Conservation (phyloP, 2,888 invertebrate species). For the Alviniconcha strummeri region DNA sequence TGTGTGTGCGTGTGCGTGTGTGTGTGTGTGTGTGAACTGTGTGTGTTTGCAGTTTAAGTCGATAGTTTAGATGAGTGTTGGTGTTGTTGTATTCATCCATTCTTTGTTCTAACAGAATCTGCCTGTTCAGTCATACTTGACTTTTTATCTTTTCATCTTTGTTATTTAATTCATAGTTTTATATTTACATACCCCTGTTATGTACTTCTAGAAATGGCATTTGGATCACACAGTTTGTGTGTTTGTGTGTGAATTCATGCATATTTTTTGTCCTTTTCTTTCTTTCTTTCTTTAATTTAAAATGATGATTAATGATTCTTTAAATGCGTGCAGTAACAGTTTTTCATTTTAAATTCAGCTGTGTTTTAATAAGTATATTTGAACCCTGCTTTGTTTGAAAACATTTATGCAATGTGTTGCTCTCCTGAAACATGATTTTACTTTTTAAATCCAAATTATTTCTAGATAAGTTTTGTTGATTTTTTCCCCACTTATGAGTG, state of each 20-base stretch:
- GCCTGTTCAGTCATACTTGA: background rate
- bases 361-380: no score
- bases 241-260: constrained; percentile 39
- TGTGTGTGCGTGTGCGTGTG: constrained; percentile 10
- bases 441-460: constrained; percentile 2
- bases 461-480: constrained; percentile 6
- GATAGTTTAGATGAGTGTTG: constrained; percentile 15
- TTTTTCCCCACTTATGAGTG: constrained; percentile 31
- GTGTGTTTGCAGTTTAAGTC: constrained; percentile 13
- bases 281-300: constrained; percentile 2
- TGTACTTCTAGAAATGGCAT: constrained; percentile 13
- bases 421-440: background rate
- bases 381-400: constrained; percentile 2
- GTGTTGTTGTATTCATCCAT: constrained; percentile 16
- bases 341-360: no score
- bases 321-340: no score
- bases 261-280: constrained; percentile 36
- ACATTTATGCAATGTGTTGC: constrained; percentile 14
- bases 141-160: background rate
- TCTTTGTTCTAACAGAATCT: constrained; percentile 20
- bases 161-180: constrained; percentile 5
- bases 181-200: constrained; percentile 11
- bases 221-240: constrained; percentile 13
- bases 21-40: constrained; percentile 18
- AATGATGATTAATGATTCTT: no score